These are phyloP conservation scores for Bovichtus diacanthus DNA, from an alignment of 2,797 vertebrate species.

Conservation along the genomic window DNA sequence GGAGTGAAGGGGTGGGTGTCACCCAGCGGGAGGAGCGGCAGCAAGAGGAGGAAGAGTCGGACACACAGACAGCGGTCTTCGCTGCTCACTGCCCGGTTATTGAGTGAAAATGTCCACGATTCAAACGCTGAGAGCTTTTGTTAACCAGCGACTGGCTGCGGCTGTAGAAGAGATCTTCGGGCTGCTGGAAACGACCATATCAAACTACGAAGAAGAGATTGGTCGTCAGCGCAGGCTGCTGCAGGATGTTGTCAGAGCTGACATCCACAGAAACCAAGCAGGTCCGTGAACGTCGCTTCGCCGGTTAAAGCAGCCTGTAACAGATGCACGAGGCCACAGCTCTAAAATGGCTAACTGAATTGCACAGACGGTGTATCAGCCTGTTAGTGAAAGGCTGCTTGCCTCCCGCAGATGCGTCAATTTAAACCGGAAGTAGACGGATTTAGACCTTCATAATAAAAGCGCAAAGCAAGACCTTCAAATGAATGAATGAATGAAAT, in stretches of 20 bases:
- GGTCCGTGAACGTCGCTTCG: neutral
- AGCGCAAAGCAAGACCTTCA: neutral
- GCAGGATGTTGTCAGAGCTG: neutral
- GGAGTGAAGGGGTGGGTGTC: neutral
- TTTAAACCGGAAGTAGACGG: neutral
- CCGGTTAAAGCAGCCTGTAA: neutral
- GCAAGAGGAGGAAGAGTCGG: too few relatives aligned
- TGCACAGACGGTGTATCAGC: neutral
- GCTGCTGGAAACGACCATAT: conserved; percentile 19
- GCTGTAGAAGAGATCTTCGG: conserved; percentile 20
- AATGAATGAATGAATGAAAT: neutral
- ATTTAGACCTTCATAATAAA: conserved; percentile 2
- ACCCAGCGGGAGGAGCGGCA: neutral
- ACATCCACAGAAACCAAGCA: neutral
- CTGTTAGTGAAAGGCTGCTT: neutral
- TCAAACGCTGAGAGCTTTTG: conserved; percentile 5
- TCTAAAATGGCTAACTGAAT: neutral
- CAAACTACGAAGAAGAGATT: conserved; percentile 11
- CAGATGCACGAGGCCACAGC: too few relatives aligned
- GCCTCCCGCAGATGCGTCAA: neutral
- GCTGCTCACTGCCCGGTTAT: neutral
- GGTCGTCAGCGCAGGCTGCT: conserved; percentile 4
- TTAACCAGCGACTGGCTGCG: neutral
- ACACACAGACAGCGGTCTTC: neutral
- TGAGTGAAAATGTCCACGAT: conserved; percentile 11